Percentiles rank a stretch among this genome's conserved stretches.
Evolutionary conservation across 2,113 vertebrate species (phyloP).

Genomic region (Pipa parva): DNA sequence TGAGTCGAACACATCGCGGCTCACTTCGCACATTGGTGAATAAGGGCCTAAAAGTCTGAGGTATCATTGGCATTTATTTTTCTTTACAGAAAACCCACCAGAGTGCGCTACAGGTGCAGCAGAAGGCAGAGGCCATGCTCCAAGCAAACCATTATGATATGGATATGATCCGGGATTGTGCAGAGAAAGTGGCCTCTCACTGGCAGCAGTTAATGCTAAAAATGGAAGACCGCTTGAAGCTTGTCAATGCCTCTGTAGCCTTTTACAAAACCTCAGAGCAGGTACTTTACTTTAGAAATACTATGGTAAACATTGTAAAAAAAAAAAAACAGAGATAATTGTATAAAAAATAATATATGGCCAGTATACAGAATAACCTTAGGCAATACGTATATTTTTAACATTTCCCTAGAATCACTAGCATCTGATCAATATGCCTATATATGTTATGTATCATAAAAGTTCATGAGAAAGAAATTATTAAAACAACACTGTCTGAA

Average conservation of each 20-base stretch:
- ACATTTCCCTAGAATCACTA: too few relatives aligned
- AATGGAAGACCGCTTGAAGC: slow-evolving; percentile 97
- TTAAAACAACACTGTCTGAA: too few relatives aligned
- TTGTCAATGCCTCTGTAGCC: slow-evolving; percentile 97
- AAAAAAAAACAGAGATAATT: too few relatives aligned
- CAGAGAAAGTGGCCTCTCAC: slow-evolving; percentile 94
- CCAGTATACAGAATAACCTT: too few relatives aligned
- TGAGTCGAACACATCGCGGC: neutral
- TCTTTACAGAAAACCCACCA: slow-evolving; percentile 89
- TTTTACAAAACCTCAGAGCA: slow-evolving; percentile 99
- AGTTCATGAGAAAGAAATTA: too few relatives aligned
- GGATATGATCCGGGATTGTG: slow-evolving; percentile 96
- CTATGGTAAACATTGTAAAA: too few relatives aligned
- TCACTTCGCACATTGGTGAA: too few relatives aligned
- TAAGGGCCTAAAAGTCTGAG: too few relatives aligned
- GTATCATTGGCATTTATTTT: neutral
- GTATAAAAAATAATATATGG: too few relatives aligned
- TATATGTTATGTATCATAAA: too few relatives aligned
- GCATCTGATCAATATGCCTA: too few relatives aligned
- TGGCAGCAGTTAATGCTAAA: slow-evolving; percentile 99
- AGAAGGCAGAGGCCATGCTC: slow-evolving; percentile 93
- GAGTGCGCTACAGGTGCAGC: slow-evolving; percentile 97
- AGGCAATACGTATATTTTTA: too few relatives aligned
- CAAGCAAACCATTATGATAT: slow-evolving; percentile 97
- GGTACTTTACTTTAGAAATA: slow-evolving; percentile 56